Conservation (phyloP, 1,140 invertebrate species). For the Drosophila kurseongensis region DNA sequence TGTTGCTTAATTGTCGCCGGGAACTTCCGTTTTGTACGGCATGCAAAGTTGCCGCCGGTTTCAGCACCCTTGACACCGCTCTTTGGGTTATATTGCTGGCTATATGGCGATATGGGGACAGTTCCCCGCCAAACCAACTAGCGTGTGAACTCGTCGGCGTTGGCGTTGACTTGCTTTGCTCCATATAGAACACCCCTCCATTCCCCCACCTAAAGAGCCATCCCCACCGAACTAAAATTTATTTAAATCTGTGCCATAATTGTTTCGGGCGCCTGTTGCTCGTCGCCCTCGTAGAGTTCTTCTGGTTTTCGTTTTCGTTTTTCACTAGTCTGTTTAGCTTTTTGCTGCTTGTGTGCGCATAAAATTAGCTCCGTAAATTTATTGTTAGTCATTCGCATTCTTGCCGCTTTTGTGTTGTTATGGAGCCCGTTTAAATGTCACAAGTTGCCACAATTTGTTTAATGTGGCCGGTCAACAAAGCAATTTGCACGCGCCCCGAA, state of each 20-base stretch:
- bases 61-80: constrained; percentile 67
- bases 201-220: constrained; percentile 5
- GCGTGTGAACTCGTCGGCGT: constrained; percentile 68
- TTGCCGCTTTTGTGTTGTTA: constrained; percentile 21
- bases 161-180: constrained; percentile 30
- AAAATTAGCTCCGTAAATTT: constrained; percentile 73
- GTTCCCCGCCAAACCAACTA: constrained; percentile 19
- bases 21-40: constrained; percentile 65
- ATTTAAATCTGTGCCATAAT: constrained; percentile 79
- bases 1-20: constrained; percentile 56
- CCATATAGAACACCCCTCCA: neutral
- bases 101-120: constrained; percentile 1
- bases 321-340: constrained; percentile 9
- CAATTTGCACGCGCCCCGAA: constrained; percentile 9
- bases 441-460: constrained; percentile 50
- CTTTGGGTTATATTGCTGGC: neutral
- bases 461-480: constrained; percentile 21
- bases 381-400: constrained; percentile 67
- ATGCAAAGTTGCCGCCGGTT: constrained; percentile 57
- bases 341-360: constrained; percentile 60
- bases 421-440: constrained; percentile 57
- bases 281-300: constrained; percentile 31
- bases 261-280: constrained; percentile 73
- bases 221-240: constrained; percentile 58
- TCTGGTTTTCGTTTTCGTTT: constrained; percentile 38